Base-by-base conservation (phyloP, 2,113 vertebrate species). In the Melospiza melodia region DNA sequence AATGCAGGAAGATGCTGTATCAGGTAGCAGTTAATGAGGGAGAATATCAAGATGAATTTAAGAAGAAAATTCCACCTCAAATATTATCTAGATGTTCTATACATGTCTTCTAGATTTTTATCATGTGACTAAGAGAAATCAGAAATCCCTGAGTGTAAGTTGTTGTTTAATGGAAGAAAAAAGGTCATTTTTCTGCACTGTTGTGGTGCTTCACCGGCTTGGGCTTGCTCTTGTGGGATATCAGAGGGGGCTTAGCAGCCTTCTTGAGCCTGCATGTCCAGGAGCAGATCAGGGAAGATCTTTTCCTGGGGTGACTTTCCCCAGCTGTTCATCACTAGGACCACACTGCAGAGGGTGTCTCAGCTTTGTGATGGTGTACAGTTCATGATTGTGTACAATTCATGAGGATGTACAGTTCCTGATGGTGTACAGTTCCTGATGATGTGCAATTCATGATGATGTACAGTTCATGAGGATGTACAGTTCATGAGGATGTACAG, bases 11-110 rank as follows among this genome's bases (percentile, higher is more conserved):
- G 37, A 10, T 28, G 12, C 11, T 41, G 28, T 71, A 51, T 63
- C 67, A 83, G 30, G 72, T 83, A 68, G 35, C 76, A 75, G 15
- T 68, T 79, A 90, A 83, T 20, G 75, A 90, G 62, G 66, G 76
- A 54, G 33, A 43, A 63, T 83, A 41, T 94, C 30, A 65, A 55
- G 39, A 39, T 75, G 28, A 33, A 65, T 73, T 87, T 87, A 9
- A 73, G 49, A 76, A 86, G 73, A 73, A 72, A 84, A 77, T 57
- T 43, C 15, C 21, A 20, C 17, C 52, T 35, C 7, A 73, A 1
- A 13, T 63, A 11, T 51, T 86, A 63, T 51, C 22, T 67, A 11
- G 27, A 12, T 55, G 52, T 62, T 90, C 57, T 19, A 37, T 57
- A 46, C 10, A 15, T 37, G 12, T 72, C 23, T 61, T 41, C 25